Conservation (phyloP, 1,140 invertebrate species). For the Drosophila ananassae region DNA sequence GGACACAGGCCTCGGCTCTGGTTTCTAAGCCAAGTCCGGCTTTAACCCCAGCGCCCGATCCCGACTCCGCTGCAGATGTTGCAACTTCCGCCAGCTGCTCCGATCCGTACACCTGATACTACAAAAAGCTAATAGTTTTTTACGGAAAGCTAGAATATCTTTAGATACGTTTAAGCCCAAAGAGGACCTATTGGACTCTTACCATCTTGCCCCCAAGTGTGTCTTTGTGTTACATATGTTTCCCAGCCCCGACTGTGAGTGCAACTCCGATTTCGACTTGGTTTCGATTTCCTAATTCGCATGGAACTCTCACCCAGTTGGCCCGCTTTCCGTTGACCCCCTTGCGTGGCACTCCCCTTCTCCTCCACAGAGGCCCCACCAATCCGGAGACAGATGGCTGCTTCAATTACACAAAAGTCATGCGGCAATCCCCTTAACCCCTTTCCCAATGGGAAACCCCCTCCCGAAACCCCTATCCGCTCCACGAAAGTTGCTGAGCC, state of each 20-base stretch:
- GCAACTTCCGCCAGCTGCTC: slow-evolving; percentile 69
- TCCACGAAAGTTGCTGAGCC: slow-evolving; percentile 68
- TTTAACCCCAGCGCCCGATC: slow-evolving; percentile 24
- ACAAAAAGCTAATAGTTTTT: neutral
- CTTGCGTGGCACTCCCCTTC: neutral
- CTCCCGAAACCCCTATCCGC: neutral
- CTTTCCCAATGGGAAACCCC: neutral
- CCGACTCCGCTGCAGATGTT: slow-evolving; percentile 12
- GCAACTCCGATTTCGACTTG: slow-evolving; percentile 35
- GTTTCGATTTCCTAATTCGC: slow-evolving; percentile 80
- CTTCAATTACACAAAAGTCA: slow-evolving; percentile 80
- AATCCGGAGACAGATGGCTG: slow-evolving; percentile 45
- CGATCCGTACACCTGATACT: slow-evolving; percentile 3
- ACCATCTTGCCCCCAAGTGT: neutral
- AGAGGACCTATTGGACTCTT: neutral
- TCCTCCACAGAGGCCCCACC: neutral
- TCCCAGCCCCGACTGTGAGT: neutral
- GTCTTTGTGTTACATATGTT: slow-evolving; percentile 9
- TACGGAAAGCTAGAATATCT: too few species aligned
- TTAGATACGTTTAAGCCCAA: too few species aligned
- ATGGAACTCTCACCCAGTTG: slow-evolving; percentile 52
- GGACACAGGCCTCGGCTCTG: neutral
- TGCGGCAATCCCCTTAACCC: slow-evolving; percentile 36
- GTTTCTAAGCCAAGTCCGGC: slow-evolving; percentile 18
- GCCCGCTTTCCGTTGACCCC: slow-evolving; percentile 19